Evolutionary conservation across 2,113 vertebrate genomes (phyloP), one percentile per base, ranked within the genome.

Genomic region (Nanorana parkeri): DNA sequence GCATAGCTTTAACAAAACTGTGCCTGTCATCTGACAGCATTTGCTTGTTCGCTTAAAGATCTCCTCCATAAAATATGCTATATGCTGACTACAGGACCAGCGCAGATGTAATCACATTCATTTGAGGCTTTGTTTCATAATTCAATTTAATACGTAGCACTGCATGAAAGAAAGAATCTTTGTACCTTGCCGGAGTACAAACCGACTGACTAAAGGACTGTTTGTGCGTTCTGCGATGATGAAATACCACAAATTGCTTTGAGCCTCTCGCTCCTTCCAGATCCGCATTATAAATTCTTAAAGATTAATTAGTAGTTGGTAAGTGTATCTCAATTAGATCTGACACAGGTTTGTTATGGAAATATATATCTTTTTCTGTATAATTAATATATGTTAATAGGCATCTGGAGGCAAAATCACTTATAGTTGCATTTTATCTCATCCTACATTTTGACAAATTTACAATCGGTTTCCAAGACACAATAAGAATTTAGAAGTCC

Each of bases 141-240:
- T 68, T 68, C 19, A 73, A 28, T 73, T n/a, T 73, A 73, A 56
- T 56, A n/a, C 51, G 54, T 63, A 56, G 69, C 69, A 15, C 19
- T 7, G 52, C 20, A 56, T 56, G 69, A 28, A 73, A 55, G 52
- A 20, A 19, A 55, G 24, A 51, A 19, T 20, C 51, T 72, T 28
- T 20, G 69, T 66, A 28, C 41, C 24, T 47, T 60, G 29, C 71
- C 3, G 61, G 23, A 63, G 55, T 32, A 54, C 23, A 28, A 58
- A 58, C 8, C 32, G 61, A 28, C 47, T 54, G 1, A 26, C n/a
- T 76, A 76, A 58, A 75, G 19, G 19, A 41, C 32, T 76, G n/a
- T 51, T 24, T 67, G 28, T 23, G 21, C 21, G 58, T 61, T 56
- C 7, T 67, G 26, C 20, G 36, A 67, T 8, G 28, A 67, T 29